Conservation (phyloP, 2,797 vertebrate genomes). For the Miichthys miiuy region DNA sequence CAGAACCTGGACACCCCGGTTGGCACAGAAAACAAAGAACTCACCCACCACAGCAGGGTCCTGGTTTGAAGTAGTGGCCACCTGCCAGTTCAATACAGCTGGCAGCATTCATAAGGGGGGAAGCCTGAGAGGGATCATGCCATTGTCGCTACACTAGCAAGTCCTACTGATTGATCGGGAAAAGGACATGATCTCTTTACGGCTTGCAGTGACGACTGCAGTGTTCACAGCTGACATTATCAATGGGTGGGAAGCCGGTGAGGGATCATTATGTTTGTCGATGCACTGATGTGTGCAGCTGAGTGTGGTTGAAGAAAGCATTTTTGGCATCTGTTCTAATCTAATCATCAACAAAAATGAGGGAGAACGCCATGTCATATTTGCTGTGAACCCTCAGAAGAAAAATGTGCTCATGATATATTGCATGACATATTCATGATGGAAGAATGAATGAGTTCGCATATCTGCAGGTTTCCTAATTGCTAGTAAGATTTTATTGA, state of each 20-base stretch:
- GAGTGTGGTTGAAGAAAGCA: background rate
- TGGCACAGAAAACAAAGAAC: background rate
- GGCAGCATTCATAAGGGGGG: background rate
- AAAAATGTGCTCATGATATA: background rate
- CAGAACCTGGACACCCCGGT: background rate
- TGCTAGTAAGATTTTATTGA: conserved; percentile 39
- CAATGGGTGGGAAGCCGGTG: background rate
- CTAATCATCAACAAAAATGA: background rate
- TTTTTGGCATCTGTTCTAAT: background rate
- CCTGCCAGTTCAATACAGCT: background rate
- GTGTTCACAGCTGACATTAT: background rate
- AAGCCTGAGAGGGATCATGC: background rate
- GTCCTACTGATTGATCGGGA: background rate
- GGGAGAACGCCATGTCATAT: background rate
- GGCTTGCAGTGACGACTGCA: background rate
- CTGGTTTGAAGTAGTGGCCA: background rate
- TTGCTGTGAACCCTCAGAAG: background rate
- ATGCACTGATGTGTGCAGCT: background rate
- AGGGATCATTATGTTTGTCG: conserved; percentile 10
- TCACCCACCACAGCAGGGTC: background rate
- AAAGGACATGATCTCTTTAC: background rate
- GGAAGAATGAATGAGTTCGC: conserved; percentile 14
- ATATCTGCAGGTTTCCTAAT: conserved; percentile 33
- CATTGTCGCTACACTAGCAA: background rate
- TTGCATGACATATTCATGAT: conserved; percentile 16